These are phyloP conservation scores for Nephrotoma guestfalica DNA, from an alignment of 2,888 invertebrate species.

Conservation along the genomic window DNA sequence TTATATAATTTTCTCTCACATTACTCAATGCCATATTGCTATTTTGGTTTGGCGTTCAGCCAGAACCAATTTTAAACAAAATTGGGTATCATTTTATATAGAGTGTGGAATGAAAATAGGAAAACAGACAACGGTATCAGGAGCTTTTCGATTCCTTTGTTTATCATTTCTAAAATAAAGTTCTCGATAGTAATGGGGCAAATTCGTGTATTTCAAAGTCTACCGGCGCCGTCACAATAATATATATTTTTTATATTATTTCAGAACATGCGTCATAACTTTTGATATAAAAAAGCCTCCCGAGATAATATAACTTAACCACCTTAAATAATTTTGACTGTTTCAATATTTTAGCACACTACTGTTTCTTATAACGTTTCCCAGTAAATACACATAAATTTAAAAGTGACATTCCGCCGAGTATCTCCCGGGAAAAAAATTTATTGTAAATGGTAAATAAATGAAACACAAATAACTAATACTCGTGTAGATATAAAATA, in stretches of 20 bases:
- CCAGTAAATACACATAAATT: neutral
- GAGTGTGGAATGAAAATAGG: neutral
- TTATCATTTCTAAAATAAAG: neutral
- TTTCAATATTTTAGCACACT: neutral
- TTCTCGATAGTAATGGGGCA: neutral
- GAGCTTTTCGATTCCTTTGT: neutral
- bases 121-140: neutral
- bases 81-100: neutral
- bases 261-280: neutral
- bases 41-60: neutral
- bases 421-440: neutral
- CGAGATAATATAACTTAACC: neutral
- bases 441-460: neutral
- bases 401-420: neutral
- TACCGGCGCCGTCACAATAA: neutral
- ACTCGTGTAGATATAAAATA: neutral
- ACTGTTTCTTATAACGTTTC: neutral
- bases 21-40: neutral
- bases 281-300: neutral
- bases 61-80: neutral
- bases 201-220: neutral
- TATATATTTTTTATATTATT: neutral
- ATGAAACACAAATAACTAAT: neutral
- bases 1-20: neutral
- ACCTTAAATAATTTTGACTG: neutral